Evolutionary conservation across 2,113 vertebrate genomes (phyloP), one percentile per base, ranked within the genome.

Genomic region (Platysteira castanea): DNA sequence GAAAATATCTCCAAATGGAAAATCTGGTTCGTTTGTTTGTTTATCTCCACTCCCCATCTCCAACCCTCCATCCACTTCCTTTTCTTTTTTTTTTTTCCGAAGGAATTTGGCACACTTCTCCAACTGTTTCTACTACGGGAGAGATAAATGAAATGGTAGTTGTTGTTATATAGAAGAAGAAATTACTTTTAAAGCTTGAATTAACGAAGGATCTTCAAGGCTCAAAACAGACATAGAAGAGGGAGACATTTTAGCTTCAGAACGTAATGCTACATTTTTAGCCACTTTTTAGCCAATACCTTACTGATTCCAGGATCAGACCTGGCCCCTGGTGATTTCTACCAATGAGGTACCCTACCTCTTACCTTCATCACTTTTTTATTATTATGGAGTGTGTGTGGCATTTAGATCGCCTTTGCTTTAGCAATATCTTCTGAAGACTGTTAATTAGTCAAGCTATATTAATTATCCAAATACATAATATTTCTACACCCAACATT

Each of bases 381-480:
- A 64, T 86, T 74, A 54, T 89, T 93, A 74, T 77, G 24, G 50
- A 57, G 24, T 21, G 56, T 75, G 28, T 84, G 56, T 84, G 85
- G 87, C 81, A 94, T 95, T 93, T 95, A 90, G 49, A 87, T 50
- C 54, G 70, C 64, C 67, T 96, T 94, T 94, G 70, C 64, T 94
- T 96, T 95, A 88, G 57, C 86, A 80, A 95, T 59, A 65, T 79
- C 73, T 93, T 96, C 85, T 94, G 87, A 97, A 91, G 44, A 87
- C 42, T 69, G 37, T 60, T 95, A 96, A 93, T 90, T 96, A 92
- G 70, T 69, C 60, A 77, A 89, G 39, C 31, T 94, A 70, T 88
- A 93, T 89, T 97, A 97, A 97, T 95, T 95, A 94, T 87, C 41
- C 54, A 95, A 81, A 82, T 81, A 77, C 56, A 94, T 57, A 31